Percentiles rank a stretch among this genome's conserved stretches.
These are phyloP conservation scores for Neostethus bicornis DNA, from an alignment of 2,797 vertebrate genomes.

Conservation along the genomic window DNA sequence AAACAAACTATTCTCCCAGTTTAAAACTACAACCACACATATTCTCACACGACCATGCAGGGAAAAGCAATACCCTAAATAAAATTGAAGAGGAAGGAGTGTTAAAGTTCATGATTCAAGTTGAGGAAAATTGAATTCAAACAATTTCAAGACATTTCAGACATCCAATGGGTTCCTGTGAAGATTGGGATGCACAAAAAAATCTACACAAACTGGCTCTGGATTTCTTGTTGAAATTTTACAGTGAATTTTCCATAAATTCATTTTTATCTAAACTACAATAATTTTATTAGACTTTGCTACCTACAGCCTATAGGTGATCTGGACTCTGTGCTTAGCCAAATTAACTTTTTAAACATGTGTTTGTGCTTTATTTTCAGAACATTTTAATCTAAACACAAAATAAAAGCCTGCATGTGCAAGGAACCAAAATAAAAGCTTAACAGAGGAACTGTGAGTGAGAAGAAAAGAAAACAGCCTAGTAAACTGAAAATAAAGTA, in stretches of 20 bases:
- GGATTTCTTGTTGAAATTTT: too few relatives aligned
- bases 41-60: constrained; percentile 55
- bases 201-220: too few relatives aligned
- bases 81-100: constrained; percentile 28
- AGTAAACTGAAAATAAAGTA: constrained; percentile 12
- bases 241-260: too few relatives aligned
- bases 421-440: constrained; percentile 3
- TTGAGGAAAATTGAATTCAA: constrained; percentile 16
- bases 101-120: constrained; percentile 19
- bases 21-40: constrained; percentile 38
- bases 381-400: background rate
- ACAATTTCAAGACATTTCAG: constrained; percentile 3
- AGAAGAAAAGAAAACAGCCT: constrained; percentile 11
- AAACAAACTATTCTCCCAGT: constrained; percentile 37
- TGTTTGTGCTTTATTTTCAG: background rate
- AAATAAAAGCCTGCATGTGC: background rate
- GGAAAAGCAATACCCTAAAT: constrained; percentile 49
- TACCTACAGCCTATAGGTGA: too few relatives aligned
- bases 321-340: constrained; percentile 32
- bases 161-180: constrained; percentile 6
- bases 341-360: constrained; percentile 20
- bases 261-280: too few relatives aligned
- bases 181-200: too few relatives aligned
- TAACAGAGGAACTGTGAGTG: constrained; percentile 7
- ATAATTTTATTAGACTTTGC: too few relatives aligned